Percentiles rank a stretch among this genome's conserved stretches.
Conservation (phyloP, 2,113 vertebrate genomes). For the Desmodus rotundus region DNA sequence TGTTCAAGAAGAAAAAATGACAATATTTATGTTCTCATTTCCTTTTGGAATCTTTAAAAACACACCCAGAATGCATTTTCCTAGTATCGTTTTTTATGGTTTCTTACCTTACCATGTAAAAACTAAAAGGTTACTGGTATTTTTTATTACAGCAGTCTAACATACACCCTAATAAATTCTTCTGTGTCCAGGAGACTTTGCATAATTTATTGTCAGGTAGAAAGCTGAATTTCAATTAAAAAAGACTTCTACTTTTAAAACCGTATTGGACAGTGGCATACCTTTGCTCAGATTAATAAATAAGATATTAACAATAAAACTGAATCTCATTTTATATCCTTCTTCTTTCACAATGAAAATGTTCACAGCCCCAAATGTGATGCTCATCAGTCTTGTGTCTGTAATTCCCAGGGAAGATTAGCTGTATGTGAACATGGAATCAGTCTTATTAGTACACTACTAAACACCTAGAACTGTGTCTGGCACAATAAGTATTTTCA, state of each 20-base stretch:
- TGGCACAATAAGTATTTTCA: background rate
- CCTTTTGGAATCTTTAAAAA: background rate
- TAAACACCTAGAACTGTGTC: background rate
- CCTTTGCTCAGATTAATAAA: background rate
- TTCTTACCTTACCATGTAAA: background rate
- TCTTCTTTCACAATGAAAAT: background rate
- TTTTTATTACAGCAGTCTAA: background rate
- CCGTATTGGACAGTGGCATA: background rate
- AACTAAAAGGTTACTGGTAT: background rate
- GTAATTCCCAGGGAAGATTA: background rate
- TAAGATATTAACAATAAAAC: background rate
- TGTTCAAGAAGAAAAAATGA: background rate
- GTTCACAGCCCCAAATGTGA: background rate
- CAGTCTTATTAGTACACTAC: background rate
- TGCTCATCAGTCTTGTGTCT: background rate
- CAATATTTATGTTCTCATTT: background rate
- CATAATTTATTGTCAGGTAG: conserved; percentile 14
- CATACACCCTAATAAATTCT: background rate
- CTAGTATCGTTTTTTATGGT: background rate
- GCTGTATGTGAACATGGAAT: background rate
- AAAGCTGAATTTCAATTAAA: background rate
- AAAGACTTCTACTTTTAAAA: background rate
- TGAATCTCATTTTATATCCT: background rate
- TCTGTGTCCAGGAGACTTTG: background rate
- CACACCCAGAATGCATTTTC: background rate